Percentiles rank a stretch among this genome's conserved stretches.
These are phyloP conservation scores for Schizotus pectinicornis DNA, from an alignment of 2,888 invertebrate species.

Conservation along the genomic window DNA sequence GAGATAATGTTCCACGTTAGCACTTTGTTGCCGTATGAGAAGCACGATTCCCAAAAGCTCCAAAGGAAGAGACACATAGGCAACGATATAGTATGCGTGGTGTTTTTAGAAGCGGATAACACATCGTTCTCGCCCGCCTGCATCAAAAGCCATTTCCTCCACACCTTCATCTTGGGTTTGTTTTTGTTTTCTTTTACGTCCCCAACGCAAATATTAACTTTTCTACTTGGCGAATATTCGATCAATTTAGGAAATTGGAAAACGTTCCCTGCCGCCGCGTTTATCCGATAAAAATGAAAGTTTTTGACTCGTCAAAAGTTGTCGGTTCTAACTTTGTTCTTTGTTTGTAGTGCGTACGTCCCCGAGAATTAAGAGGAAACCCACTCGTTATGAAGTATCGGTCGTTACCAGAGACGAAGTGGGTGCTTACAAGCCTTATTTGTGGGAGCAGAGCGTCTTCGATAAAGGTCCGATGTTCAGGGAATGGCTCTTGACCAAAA, in stretches of 20 bases:
- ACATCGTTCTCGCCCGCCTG: conserved; percentile 92
- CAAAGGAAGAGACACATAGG: conserved; percentile 93
- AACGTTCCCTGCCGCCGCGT: conserved; percentile 2
- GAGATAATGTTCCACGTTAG: conserved; percentile 98
- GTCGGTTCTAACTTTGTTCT: neutral
- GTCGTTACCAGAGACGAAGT: conserved; percentile 94
- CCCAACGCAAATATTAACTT: conserved; percentile 20
- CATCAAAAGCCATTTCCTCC: conserved; percentile 93
- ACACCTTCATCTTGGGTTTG: conserved; percentile 84
- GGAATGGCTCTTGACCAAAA: conserved; percentile 92
- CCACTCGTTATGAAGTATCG: conserved; percentile 88
- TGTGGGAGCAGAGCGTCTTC: conserved; percentile 94
- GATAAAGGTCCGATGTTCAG: conserved; percentile 95
- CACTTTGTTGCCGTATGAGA: conserved; percentile 88
- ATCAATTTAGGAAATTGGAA: conserved; percentile 23
- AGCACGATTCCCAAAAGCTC: conserved; percentile 91
- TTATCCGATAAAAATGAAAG: neutral
- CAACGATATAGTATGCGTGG: conserved; percentile 94
- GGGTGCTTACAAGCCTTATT: conserved; percentile 93
- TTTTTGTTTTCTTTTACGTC: conserved; percentile 1
- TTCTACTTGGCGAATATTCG: conserved; percentile 11
- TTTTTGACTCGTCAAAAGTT: neutral
- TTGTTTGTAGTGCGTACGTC: conserved; percentile 77
- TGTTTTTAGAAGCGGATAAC: conserved; percentile 91
- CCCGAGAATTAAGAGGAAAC: conserved; percentile 83